These are phyloP conservation scores for Peromyscus eremicus DNA, from an alignment of 2,797 vertebrate species.

Conservation along the genomic window DNA sequence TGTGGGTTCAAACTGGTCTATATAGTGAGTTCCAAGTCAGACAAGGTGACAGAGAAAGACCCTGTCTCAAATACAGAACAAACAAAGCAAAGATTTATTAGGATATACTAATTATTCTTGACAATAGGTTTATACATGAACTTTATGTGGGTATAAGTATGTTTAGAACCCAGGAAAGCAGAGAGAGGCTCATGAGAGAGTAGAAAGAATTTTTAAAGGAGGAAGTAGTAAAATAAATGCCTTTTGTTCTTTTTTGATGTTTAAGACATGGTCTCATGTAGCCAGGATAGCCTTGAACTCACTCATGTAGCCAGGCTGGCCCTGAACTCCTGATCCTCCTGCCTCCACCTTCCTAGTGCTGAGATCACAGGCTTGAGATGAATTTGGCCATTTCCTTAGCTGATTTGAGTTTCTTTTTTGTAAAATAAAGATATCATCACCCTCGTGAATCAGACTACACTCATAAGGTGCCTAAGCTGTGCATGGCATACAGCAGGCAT, in stretches of 20 bases:
- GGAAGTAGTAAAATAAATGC: background rate
- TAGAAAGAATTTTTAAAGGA: background rate
- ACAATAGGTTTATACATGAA: background rate
- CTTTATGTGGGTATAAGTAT: background rate
- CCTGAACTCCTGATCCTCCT: background rate
- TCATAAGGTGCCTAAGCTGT: rapidly evolving
- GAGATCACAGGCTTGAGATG: background rate
- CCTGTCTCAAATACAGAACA: background rate
- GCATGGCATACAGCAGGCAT: rapidly evolving
- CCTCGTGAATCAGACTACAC: rapidly evolving
- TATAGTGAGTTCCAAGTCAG: background rate
- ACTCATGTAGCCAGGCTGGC: background rate
- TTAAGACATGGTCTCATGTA: background rate
- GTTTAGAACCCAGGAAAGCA: background rate
- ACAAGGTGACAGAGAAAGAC: background rate
- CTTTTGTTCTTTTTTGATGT: background rate
- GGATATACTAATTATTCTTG: background rate
- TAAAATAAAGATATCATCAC: background rate
- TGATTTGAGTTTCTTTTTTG: background rate
- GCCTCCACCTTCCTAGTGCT: background rate
- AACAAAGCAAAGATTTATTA: background rate
- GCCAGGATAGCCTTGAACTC: background rate
- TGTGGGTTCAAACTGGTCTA: background rate
- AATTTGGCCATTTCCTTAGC: background rate
- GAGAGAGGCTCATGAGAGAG: background rate